A percentile compares a stretch with the other conserved stretches of the same genome.
Conservation (phyloP, 1,140 invertebrate species). For the Elymnias hypermnestra region DNA sequence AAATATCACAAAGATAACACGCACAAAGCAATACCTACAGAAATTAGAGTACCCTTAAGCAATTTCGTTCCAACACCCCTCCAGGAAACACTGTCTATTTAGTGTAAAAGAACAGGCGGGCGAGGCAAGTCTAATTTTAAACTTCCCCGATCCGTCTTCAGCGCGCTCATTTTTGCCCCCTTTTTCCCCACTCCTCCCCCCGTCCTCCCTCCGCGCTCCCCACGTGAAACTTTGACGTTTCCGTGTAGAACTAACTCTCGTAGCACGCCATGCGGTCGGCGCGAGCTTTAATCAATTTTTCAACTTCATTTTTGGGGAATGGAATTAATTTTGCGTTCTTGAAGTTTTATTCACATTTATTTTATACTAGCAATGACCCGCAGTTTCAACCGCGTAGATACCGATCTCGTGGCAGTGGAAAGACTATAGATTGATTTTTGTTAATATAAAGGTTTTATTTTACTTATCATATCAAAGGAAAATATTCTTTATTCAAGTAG, state of each 20-base stretch:
- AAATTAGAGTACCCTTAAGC: slow-evolving; percentile 1
- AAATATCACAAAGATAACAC: too few relatives aligned
- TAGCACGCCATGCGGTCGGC: slow-evolving; percentile 40
- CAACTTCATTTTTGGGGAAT: slow-evolving; percentile 53
- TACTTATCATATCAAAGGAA: too few relatives aligned
- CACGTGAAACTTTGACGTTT: slow-evolving; percentile 58
- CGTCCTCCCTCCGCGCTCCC: slow-evolving; percentile 20
- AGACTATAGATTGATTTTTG: too few relatives aligned
- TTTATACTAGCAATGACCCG: too few relatives aligned
- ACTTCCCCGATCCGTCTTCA: slow-evolving; percentile 59
- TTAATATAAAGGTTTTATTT: too few relatives aligned
- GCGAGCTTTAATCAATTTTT: slow-evolving; percentile 69
- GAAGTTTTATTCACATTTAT: not conserved
- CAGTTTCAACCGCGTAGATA: too few relatives aligned
- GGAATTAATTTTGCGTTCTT: slow-evolving; percentile 44
- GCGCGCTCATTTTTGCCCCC: slow-evolving; percentile 52
- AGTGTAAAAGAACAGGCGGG: slow-evolving; percentile 23
- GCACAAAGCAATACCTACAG: slow-evolving; percentile 1
- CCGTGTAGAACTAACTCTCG: slow-evolving; percentile 46
- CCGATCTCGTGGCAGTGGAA: too few relatives aligned
- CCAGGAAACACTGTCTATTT: slow-evolving; percentile 1
- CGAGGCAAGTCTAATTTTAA: slow-evolving; percentile 41
- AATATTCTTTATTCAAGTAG: too few relatives aligned
- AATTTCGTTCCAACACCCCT: not conserved
- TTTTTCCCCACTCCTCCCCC: slow-evolving; percentile 12